Conservation (phyloP, 2,113 vertebrate species). For the Motacilla tschutschensis region DNA sequence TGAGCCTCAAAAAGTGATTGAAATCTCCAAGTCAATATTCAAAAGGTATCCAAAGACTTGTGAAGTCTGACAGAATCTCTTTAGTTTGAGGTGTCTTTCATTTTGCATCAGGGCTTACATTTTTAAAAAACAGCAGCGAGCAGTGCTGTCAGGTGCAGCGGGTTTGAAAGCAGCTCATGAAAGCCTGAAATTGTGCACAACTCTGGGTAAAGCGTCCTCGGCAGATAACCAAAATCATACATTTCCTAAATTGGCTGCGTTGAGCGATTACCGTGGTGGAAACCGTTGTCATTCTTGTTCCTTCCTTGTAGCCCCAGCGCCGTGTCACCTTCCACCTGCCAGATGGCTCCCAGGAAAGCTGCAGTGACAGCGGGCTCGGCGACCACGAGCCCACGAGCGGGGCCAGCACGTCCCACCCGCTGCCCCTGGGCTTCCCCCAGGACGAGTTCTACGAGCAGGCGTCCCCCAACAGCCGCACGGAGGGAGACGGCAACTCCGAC, state of each 20-base stretch:
- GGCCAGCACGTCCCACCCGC: constrained; percentile 78
- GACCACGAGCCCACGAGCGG: constrained; percentile 81
- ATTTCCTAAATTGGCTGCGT: constrained; percentile 35
- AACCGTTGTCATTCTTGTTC: constrained; percentile 66
- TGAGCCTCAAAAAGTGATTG: constrained; percentile 29
- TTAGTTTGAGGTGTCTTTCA: constrained; percentile 48
- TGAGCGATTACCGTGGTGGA: constrained; percentile 48
- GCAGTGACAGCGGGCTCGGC: constrained; percentile 88
- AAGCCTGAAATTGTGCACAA: constrained; percentile 45
- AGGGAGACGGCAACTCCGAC: constrained; percentile 97
- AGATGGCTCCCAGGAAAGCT: constrained; percentile 93
- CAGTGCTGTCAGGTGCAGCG: constrained; percentile 8
- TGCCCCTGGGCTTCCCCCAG: constrained; percentile 87
- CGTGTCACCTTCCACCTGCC: constrained; percentile 96
- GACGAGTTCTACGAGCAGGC: constrained; percentile 91
- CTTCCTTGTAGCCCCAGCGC: constrained; percentile 84
- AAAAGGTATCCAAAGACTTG: constrained; percentile 40
- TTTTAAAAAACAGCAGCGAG: constrained; percentile 26
- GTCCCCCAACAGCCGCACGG: constrained; percentile 91
- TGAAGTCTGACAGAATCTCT: constrained; percentile 41
- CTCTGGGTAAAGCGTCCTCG: constrained; percentile 9
- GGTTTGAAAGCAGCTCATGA: constrained; percentile 39
- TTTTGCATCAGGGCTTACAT: constrained; percentile 16
- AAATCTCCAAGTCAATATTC: constrained; percentile 39
- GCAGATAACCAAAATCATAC: constrained; percentile 33